phyloP scores from a whole-genome alignment of 1,140 invertebrate genomes.

The Stegodyphus dumicola region DNA sequence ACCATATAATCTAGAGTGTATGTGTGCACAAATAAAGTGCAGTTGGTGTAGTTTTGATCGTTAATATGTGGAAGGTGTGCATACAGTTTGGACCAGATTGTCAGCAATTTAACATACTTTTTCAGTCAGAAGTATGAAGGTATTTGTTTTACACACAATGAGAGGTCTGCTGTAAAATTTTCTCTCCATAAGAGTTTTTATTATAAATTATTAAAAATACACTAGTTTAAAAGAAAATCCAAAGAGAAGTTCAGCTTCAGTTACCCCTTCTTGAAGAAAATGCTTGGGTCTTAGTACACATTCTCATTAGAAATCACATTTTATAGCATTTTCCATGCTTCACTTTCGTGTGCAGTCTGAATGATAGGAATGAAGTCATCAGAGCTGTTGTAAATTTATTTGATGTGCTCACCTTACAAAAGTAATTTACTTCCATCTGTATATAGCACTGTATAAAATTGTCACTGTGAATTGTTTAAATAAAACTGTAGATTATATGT shows the following conservation, averaged over 20 bases:
- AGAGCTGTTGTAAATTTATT: conserved; percentile 58
- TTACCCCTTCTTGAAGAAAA: conserved; percentile 11
- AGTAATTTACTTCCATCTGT: conserved; percentile 60
- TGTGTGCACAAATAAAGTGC: conserved; percentile 23
- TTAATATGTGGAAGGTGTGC: too few species aligned
- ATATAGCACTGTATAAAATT: conserved; percentile 62
- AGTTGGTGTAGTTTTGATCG: background rate
- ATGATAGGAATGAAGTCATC: conserved; percentile 30
- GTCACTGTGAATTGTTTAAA: conserved; percentile 61
- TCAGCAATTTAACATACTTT: too few species aligned
- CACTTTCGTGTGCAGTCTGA: conserved; percentile 49
- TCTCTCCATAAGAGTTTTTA: conserved; percentile 19
- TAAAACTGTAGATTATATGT: conserved; percentile 60
- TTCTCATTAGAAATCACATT: conserved; percentile 54
- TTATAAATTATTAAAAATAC: conserved; percentile 32
- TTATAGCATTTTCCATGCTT: conserved; percentile 53
- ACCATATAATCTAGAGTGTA: conserved; percentile 29
- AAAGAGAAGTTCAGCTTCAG: conserved; percentile 16
- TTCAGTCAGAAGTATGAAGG: too few species aligned
- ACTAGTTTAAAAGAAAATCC: conserved; percentile 18
- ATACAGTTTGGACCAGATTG: too few species aligned
- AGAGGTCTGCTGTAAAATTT: background rate
- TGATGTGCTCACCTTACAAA: conserved; percentile 57
- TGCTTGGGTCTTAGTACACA: conserved; percentile 38
- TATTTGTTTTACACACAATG: too few species aligned